A percentile compares a stretch with the other conserved stretches of the same genome.
These are phyloP conservation scores for Cosmorhoe ocellata DNA, from an alignment of 2,888 invertebrate genomes.

Conservation along the genomic window DNA sequence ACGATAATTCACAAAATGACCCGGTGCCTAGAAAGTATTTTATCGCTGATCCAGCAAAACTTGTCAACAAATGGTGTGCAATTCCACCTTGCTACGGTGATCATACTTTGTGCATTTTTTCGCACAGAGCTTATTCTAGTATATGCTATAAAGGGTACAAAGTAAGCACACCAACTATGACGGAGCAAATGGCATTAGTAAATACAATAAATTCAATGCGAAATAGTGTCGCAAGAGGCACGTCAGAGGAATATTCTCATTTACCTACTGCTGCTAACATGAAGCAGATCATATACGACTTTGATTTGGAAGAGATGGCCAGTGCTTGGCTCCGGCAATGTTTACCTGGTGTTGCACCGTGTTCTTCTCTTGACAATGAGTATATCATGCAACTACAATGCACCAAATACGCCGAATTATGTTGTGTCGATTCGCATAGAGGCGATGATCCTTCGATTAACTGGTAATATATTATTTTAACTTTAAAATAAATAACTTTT, in stretches of 20 bases:
- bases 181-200: slow-evolving; percentile 55
- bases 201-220: slow-evolving; percentile 72
- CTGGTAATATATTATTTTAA: slow-evolving; percentile 45
- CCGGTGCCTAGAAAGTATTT: slow-evolving; percentile 14
- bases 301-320: slow-evolving; percentile 66
- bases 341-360: slow-evolving; percentile 67
- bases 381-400: slow-evolving; percentile 69
- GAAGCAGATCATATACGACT: slow-evolving; percentile 69
- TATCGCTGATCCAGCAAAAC: slow-evolving; percentile 20
- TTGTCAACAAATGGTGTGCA: slow-evolving; percentile 66
- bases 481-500: background rate
- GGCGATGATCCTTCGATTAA: slow-evolving; percentile 33
- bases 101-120: slow-evolving; percentile 70
- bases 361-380: slow-evolving; percentile 60
- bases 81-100: slow-evolving; percentile 68
- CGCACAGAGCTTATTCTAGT: slow-evolving; percentile 44
- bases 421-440: slow-evolving; percentile 49
- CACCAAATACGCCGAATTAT: slow-evolving; percentile 59
- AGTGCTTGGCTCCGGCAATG: slow-evolving; percentile 67
- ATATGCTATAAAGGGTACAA: slow-evolving; percentile 54
- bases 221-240: slow-evolving; percentile 64
- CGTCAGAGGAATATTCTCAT: slow-evolving; percentile 50
- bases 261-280: slow-evolving; percentile 69
- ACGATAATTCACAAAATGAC: slow-evolving; percentile 20
- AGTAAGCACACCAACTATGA: slow-evolving; percentile 48